Evolutionary conservation across 2,113 vertebrate species (phyloP).

Genomic region (Leptodactylus fuscus): DNA sequence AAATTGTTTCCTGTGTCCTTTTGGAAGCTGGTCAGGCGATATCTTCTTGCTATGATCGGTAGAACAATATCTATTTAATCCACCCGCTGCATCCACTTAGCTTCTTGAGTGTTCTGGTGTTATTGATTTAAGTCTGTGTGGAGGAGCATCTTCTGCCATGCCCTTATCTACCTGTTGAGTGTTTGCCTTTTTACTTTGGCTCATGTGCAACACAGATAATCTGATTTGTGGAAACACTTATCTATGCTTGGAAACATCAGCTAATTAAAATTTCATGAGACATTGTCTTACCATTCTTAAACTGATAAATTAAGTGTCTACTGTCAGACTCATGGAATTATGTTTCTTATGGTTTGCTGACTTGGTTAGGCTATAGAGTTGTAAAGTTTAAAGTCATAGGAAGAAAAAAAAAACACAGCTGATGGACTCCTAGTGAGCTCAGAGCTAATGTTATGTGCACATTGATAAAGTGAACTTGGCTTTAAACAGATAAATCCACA

Average conservation of each 20-base stretch:
- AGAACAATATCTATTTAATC: constrained; percentile 37
- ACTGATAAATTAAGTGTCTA: neutral
- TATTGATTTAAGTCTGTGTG: constrained; percentile 26
- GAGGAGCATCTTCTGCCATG: constrained; percentile 29
- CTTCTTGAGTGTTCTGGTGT: constrained; percentile 33
- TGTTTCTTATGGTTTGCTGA: too few species aligned
- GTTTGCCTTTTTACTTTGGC: constrained; percentile 23
- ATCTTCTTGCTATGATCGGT: constrained; percentile 36
- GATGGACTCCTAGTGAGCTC: too few species aligned
- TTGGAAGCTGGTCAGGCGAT: constrained; percentile 42
- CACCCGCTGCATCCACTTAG: constrained; percentile 36
- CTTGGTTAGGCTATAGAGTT: neutral
- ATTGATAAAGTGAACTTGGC: too few species aligned
- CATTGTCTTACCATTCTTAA: neutral
- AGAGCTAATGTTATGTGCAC: too few species aligned
- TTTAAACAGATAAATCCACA: too few species aligned
- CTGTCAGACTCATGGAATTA: neutral
- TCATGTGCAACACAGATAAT: constrained; percentile 38
- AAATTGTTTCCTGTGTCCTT: constrained; percentile 53
- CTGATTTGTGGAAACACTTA: constrained; percentile 48
- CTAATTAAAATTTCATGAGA: constrained; percentile 10
- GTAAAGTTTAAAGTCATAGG: neutral
- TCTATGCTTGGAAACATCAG: constrained; percentile 12
- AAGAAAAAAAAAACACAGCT: too few species aligned
- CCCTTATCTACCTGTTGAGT: constrained; percentile 52